These are phyloP conservation scores for Cyanoramphus novaezelandiae DNA, from an alignment of 2,113 vertebrate species.

Conservation along the genomic window DNA sequence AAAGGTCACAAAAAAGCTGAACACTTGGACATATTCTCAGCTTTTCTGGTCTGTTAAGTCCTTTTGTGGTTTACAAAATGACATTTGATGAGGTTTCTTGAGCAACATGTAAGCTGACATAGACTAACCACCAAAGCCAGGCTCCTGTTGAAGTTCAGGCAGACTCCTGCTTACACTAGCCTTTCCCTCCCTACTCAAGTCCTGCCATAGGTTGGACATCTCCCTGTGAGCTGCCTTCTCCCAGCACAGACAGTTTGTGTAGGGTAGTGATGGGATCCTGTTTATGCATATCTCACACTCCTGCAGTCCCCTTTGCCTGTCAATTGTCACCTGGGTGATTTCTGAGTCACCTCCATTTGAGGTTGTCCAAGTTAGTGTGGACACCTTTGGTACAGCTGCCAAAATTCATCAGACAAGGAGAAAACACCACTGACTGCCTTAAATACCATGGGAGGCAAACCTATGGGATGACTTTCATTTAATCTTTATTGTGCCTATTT, in stretches of 20 bases:
- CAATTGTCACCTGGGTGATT: not conserved
- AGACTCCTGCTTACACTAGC: not conserved
- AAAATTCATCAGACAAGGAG: not conserved
- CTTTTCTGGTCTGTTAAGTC: not conserved
- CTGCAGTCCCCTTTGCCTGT: not conserved
- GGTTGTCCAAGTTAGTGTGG: not conserved
- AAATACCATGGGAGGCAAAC: not conserved
- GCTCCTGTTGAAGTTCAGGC: not conserved
- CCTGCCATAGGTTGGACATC: accelerated
- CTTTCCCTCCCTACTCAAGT: not conserved
- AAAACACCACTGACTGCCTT: not conserved
- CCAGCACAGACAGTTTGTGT: not conserved
- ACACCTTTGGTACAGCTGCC: not conserved
- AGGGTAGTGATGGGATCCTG: accelerated
- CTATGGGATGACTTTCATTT: not conserved
- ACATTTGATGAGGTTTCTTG: accelerated
- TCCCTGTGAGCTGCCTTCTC: not conserved
- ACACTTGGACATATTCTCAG: not conserved
- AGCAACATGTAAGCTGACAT: not conserved
- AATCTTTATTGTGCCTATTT: not conserved
- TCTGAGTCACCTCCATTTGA: not conserved
- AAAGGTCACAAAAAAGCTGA: not conserved
- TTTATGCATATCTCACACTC: not conserved
- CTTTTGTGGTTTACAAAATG: not conserved
- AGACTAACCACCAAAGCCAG: not conserved